Evolutionary conservation across 2,113 vertebrate species (phyloP).

Genomic region (Cercocebus atys): DNA sequence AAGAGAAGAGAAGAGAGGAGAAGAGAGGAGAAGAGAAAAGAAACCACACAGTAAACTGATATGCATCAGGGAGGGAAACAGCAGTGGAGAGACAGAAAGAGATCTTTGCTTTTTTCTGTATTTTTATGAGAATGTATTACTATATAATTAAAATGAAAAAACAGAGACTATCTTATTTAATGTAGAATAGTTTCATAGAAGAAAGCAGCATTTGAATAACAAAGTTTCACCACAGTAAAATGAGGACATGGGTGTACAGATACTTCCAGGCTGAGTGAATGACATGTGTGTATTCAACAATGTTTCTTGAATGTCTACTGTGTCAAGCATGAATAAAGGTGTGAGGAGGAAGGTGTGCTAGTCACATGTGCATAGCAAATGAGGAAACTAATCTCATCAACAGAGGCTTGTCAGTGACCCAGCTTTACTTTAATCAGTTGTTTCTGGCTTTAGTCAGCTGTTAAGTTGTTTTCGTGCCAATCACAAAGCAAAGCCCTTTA

Average conservation of each 20-base stretch:
- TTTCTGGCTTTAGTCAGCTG: background rate
- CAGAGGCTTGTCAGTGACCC: background rate
- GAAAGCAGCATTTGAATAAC: background rate
- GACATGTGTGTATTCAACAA: too few species aligned
- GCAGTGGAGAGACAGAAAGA: background rate
- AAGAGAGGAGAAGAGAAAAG: too few species aligned
- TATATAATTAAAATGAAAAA: background rate
- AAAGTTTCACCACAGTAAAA: background rate
- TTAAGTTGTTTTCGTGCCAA: background rate
- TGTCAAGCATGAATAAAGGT: background rate
- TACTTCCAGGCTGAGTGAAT: background rate
- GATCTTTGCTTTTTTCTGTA: background rate
- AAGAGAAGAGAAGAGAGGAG: too few species aligned
- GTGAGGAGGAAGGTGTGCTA: background rate
- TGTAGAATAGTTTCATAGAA: background rate
- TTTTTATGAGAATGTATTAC: background rate
- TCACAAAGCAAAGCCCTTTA: background rate
- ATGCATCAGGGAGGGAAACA: background rate
- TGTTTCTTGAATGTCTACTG: background rate
- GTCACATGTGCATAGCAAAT: accelerated
- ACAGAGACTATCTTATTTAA: background rate
- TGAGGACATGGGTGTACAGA: background rate
- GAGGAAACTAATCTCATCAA: background rate
- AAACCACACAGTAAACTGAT: background rate
- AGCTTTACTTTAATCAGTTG: background rate